Conservation (phyloP, 2,888 invertebrate species). For the Patella ulyssiponensis region DNA sequence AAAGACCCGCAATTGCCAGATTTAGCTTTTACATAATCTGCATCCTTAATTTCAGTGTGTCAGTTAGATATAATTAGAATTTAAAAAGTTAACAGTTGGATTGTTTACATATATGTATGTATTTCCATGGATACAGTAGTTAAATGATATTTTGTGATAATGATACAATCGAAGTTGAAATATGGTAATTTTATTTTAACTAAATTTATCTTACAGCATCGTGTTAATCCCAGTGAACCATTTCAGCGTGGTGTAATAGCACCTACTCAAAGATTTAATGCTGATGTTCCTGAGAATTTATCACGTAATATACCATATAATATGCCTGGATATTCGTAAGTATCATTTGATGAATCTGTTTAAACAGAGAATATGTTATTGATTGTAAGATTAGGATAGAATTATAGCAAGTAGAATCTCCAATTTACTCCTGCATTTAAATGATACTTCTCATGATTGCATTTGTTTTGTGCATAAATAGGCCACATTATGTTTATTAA, state of each 20-base stretch:
- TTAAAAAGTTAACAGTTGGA: background rate
- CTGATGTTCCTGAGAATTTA: slow-evolving; percentile 33
- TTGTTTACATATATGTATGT: background rate
- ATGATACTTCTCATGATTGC: too few species aligned
- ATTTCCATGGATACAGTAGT: background rate
- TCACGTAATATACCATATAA: slow-evolving; percentile 30
- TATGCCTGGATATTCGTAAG: slow-evolving; percentile 32
- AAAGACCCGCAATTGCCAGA: too few species aligned
- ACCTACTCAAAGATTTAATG: slow-evolving; percentile 26
- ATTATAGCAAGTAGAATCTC: too few species aligned
- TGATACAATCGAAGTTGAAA: background rate
- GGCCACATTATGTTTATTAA: too few species aligned
- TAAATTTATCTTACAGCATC: slow-evolving; percentile 34
- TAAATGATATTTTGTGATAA: background rate
- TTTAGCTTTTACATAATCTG: too few species aligned
- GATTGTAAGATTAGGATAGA: too few species aligned
- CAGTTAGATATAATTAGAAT: too few species aligned
- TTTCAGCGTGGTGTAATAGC: slow-evolving; percentile 36
- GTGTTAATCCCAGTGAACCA: slow-evolving; percentile 44
- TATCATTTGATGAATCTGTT: slow-evolving; percentile 11
- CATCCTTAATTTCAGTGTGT: too few species aligned
- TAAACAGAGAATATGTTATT: too few species aligned
- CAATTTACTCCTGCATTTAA: too few species aligned
- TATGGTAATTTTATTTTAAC: background rate
- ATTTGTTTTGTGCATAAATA: too few species aligned